These are phyloP conservation scores for Proteles cristata DNA, from an alignment of 2,113 vertebrate species.

Conservation along the genomic window DNA sequence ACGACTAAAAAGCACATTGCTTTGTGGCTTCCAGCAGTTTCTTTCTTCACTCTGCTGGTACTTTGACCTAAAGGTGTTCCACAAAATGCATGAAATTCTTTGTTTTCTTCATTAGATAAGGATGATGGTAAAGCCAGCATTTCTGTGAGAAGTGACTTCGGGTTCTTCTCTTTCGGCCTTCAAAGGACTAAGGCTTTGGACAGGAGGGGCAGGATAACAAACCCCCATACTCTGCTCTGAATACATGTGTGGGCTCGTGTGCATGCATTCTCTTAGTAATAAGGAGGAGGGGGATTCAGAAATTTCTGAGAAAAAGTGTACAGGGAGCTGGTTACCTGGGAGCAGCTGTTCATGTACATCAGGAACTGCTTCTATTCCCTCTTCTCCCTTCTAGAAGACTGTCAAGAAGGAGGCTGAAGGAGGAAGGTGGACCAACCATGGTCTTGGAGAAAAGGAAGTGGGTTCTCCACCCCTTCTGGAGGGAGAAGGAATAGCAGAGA, in stretches of 20 bases:
- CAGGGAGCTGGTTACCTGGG: constrained; percentile 55
- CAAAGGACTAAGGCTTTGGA: constrained; percentile 19
- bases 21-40: neutral
- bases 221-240: neutral
- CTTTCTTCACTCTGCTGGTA: constrained; percentile 45
- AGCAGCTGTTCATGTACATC: constrained; percentile 34
- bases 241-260: neutral
- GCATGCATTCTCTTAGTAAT: neutral
- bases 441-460: constrained; percentile 50
- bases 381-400: constrained; percentile 53
- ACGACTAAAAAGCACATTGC: neutral
- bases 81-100: constrained; percentile 4
- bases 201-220: neutral
- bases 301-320: neutral
- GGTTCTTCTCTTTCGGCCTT: neutral
- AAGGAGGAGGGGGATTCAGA: neutral
- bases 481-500: constrained; percentile 64
- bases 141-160: neutral
- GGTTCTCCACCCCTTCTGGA: constrained; percentile 50
- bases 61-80: constrained; percentile 47
- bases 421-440: constrained; percentile 43
- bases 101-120: constrained; percentile 32
- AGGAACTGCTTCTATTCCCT: constrained; percentile 52
- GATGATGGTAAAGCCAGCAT: neutral
- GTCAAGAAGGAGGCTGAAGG: constrained; percentile 60